Base-by-base conservation (phyloP, 2,888 invertebrate species). In the Vannuccia rotundouncinata region DNA sequence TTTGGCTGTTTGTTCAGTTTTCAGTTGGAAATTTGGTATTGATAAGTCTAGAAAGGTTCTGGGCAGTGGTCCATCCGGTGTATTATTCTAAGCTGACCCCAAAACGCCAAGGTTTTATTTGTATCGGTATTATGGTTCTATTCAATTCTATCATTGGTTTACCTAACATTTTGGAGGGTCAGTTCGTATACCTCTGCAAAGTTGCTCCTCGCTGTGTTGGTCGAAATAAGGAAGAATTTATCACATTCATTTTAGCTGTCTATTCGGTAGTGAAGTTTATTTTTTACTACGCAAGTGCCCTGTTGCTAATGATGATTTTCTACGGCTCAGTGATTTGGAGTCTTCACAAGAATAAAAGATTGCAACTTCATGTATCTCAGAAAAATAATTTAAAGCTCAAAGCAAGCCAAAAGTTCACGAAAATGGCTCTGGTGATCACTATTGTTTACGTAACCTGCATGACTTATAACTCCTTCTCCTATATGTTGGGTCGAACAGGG, bases 361-460 rank as follows among this genome's bases (percentile, higher is more conserved):
- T n/a, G n/a, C 66, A 5, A 2, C 2, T 66, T 22, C 66, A 66
- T 5, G 13, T 27, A 2, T n/a, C 66, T 22, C 75, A 75, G 22
- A 10, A 2, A 25, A 2, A 2, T n/a, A 60, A 5, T 10, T 22
- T 77, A 22, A 28, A 77, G 22, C 78, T 5, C 30, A 5, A 29
- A 75, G 45, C 66, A 5, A 75, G 27, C 5, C 27, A 59, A 10
- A 77, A 78, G 2, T 79, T 78, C 75, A 79, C 79, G 13, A 77
- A 25, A 29, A 79, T 79, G 59, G 77, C 79, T 2, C 27, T 79
- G 1, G 28, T 79, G 5, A 31, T 79, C 2, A 79, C 79, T 5
- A 30, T 79, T 10, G 79, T 79, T 31, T 79, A 79, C 31, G 59
- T 79, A 5, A 29, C 31, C n/a, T 78, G 79, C 29, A 79, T 79